Base-by-base conservation (phyloP, 2,797 vertebrate species). In the Rhynchonycteris naso region DNA sequence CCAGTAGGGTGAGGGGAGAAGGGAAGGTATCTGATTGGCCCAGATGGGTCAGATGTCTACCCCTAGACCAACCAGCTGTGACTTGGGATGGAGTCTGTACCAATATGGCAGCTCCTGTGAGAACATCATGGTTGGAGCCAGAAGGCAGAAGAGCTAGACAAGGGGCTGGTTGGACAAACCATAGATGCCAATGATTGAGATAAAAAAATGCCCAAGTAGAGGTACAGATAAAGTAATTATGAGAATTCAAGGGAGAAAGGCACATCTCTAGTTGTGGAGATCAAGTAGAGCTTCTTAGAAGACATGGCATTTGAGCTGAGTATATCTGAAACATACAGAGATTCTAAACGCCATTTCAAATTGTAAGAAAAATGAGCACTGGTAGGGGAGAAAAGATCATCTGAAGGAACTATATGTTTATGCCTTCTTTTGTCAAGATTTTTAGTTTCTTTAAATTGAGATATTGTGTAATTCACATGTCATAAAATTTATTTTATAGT, bases 381-480 rank as follows among this genome's bases (percentile, higher is more conserved):
- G 21, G 24, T 65, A 68, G n/a, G n/a, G 9, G 33, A 88, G 26
- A 81, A 68, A 33, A 33, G 56, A 12, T 8, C 28, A 59, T 30
- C 52, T 6, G 4, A 89, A 93, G 35, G 8, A 85, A 38, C 26
- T 58, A 10, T 35, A 52, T 56, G 58, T n/a, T 58, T 72, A 76
- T 58, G 5, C 21, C 13, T 89, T 38, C 86, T 19, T 72, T 85
- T 65, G 47, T 95, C 69, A 80, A 78, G 69, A 54, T 47, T 69
- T 80, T 38, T 71, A 56, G 24, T 22, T 72, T 69, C 65, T 63
- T 59, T 8, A 50, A 21, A 79, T 65, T 65, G 43, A 43, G 43
- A 43, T 43, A 43, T 43, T 43, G 43, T 43, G 43, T 43, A 43
- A 43, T 43, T 43, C 43, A 43, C 43, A 43, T 43, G 43, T 43